Percentiles rank a stretch among this genome's conserved stretches.
phyloP scores from a whole-genome alignment of 1,140 invertebrate species.

The Drosophila kikkawai region DNA sequence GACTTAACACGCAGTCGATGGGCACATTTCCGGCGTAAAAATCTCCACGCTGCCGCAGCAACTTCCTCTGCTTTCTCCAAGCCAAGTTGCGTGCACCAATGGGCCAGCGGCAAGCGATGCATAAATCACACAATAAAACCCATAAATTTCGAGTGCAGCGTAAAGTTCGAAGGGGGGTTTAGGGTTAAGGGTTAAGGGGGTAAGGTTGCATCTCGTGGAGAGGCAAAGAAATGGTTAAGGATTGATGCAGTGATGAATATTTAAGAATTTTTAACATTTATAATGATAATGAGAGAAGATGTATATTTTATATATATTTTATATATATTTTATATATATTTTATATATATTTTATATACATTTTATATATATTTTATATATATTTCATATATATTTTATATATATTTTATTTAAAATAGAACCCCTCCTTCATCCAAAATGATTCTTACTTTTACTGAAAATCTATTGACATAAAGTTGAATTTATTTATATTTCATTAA shows the following conservation, averaged over 20 bases:
- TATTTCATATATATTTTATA: too few relatives aligned
- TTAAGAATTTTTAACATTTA: not conserved
- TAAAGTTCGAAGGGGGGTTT: conserved; percentile 37
- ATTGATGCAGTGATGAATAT: not conserved
- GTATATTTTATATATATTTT: not conserved
- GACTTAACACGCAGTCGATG: conserved; percentile 80
- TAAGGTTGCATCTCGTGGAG: conserved; percentile 3
- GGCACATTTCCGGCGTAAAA: conserved; percentile 79
- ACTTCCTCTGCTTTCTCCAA: conserved; percentile 8
- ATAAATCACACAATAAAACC: conserved; percentile 83
- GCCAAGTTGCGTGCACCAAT: conserved; percentile 55
- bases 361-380: too few relatives aligned
- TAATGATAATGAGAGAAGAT: not conserved
- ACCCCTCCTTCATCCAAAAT: not conserved
- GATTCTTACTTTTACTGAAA: not conserved
- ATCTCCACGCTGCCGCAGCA: conserved; percentile 46
- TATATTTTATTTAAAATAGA: not conserved
- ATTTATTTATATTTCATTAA: not conserved
- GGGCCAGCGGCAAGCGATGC: conserved; percentile 44
- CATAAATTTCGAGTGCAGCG: conserved; percentile 78
- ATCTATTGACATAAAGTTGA: not conserved
- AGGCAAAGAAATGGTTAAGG: not conserved
- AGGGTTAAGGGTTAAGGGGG: conserved; percentile 1
- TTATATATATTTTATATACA: not conserved
- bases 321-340: not conserved